These are phyloP conservation scores for Drosophila cognata DNA, from an alignment of 2,888 invertebrate genomes.

Conservation along the genomic window DNA sequence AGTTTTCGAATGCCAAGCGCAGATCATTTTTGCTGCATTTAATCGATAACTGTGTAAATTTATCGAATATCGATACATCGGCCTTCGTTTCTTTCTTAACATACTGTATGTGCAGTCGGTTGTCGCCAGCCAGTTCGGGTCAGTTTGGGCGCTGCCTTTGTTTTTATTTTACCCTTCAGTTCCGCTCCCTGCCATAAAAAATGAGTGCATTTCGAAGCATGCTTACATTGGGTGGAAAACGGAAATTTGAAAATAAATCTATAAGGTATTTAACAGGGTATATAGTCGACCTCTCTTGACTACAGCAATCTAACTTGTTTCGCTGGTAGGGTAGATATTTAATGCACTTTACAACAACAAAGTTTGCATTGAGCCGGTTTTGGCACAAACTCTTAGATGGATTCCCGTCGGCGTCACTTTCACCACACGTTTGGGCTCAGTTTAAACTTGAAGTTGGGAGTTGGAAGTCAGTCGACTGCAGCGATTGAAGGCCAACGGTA, in stretches of 20 bases:
- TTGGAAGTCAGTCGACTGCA: conserved; percentile 43
- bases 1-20: too few species aligned
- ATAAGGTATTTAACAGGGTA: not conserved
- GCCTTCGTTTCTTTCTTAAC: not conserved
- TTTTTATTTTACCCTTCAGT: not conserved
- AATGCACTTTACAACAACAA: conserved; percentile 36
- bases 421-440: conserved; percentile 60
- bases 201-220: not conserved
- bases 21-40: not conserved
- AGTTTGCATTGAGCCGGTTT: conserved; percentile 37
- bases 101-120: not conserved
- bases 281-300: not conserved
- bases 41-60: not conserved
- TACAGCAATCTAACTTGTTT: not conserved
- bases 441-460: conserved; percentile 35
- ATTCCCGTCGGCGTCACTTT: conserved; percentile 67
- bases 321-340: not conserved
- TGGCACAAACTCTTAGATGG: conserved; percentile 37
- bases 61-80: not conserved
- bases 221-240: not conserved
- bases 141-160: not conserved
- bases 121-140: not conserved
- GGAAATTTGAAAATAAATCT: not conserved
- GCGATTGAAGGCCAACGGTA: conserved; percentile 27
- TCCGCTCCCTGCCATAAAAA: not conserved